Evolutionary conservation across 2,888 invertebrate genomes (phyloP).

Genomic region (Eulithis prunata): DNA sequence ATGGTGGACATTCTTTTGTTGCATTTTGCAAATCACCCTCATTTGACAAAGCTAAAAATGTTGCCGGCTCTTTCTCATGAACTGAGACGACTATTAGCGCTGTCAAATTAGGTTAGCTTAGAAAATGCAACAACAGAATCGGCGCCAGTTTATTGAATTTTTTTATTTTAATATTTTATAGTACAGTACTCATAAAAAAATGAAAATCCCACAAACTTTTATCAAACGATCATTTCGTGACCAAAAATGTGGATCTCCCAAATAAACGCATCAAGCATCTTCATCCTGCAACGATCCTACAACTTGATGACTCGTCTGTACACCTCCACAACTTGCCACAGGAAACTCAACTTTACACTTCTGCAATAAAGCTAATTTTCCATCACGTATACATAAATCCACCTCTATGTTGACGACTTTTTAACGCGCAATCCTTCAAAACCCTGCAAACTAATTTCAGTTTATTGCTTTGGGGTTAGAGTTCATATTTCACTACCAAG

Average conservation of each 20-base stretch:
- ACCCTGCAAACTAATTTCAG: constrained; percentile 14
- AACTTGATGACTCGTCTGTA: constrained; percentile 22
- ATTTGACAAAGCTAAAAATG: no score
- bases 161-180: background rate
- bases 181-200: constrained; percentile 11
- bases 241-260: constrained; percentile 35
- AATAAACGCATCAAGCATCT: constrained; percentile 38
- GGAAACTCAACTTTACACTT: constrained; percentile 14
- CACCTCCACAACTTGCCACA: background rate
- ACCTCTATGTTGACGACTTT: constrained; percentile 26
- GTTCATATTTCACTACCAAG: constrained; percentile 16
- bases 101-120: no score
- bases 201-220: constrained; percentile 28
- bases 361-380: constrained; percentile 8
- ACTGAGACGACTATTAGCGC: no score
- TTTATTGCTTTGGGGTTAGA: background rate
- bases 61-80: no score
- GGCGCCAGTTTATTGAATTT: no score
- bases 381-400: constrained; percentile 9
- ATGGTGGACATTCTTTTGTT: no score
- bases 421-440: constrained; percentile 11
- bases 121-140: no score
- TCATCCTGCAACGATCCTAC: constrained; percentile 27
- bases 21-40: no score
- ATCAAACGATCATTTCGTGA: constrained; percentile 37